Evolutionary conservation across 2,888 invertebrate species (phyloP).

Genomic region (Drosophila helvetica): DNA sequence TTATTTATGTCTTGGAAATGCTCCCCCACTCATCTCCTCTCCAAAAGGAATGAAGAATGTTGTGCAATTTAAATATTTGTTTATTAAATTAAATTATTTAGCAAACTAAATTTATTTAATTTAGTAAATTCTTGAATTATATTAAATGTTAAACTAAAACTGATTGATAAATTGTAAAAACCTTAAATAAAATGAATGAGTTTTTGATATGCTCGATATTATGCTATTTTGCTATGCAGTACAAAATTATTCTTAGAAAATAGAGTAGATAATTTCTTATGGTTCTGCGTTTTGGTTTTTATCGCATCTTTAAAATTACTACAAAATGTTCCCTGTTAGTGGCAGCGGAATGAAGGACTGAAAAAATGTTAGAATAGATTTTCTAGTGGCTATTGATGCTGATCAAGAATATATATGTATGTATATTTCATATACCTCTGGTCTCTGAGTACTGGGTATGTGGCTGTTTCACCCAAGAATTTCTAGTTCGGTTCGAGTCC

Average conservation of each 20-base stretch:
- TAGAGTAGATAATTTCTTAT: background rate
- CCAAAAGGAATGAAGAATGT: conserved; percentile 35
- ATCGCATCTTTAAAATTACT: no score
- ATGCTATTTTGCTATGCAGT: background rate
- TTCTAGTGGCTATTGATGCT: no score
- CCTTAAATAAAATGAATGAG: conserved; percentile 58
- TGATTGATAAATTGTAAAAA: conserved; percentile 60
- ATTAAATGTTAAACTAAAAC: conserved; percentile 61
- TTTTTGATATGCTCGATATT: conserved; percentile 31
- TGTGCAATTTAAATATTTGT: conserved; percentile 65
- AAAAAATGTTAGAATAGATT: no score
- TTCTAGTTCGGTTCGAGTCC: no score
- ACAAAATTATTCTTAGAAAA: no score
- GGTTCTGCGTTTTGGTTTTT: background rate
- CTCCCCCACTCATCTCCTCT: conserved; percentile 27
- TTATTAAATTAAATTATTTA: conserved; percentile 41
- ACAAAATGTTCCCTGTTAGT: no score
- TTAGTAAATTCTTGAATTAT: conserved; percentile 70
- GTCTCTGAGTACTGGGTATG: no score
- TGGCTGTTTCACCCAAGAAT: no score
- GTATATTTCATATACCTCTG: no score
- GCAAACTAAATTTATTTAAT: conserved; percentile 56
- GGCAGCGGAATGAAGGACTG: no score
- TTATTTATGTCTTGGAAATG: conserved; percentile 54
- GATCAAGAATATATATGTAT: no score